phyloP scores from a whole-genome alignment of 2,113 vertebrate species.

The Heliornis fulica region DNA sequence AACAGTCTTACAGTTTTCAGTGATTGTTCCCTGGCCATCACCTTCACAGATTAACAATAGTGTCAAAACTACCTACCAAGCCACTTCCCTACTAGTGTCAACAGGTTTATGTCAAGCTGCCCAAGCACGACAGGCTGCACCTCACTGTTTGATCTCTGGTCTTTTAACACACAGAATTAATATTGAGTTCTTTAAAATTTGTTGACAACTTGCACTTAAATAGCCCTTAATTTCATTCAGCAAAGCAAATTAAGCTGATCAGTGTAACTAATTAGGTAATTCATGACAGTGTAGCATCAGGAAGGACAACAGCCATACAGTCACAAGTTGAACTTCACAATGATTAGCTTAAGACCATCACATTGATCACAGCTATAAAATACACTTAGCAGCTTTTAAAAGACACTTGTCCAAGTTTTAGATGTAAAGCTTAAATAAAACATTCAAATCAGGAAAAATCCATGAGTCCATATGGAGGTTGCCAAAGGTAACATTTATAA shows the following conservation, averaged over 20 bases:
- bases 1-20: not conserved
- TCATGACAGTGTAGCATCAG: not conserved
- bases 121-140: not conserved
- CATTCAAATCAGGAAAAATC: not conserved
- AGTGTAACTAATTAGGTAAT: not conserved
- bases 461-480: accelerated
- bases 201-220: not conserved
- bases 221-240: not conserved
- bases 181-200: not conserved
- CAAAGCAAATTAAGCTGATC: not conserved
- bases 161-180: not conserved
- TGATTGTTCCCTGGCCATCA: not conserved
- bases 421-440: not conserved
- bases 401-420: not conserved
- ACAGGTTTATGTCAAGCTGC: not conserved
- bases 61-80: not conserved
- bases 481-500: not conserved
- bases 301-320: not conserved
- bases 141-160: not conserved
- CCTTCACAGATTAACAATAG: not conserved
- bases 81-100: not conserved
- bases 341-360: not conserved
- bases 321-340: accelerated
- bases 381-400: not conserved
- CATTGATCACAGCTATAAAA: not conserved